phyloP scores from a whole-genome alignment of 1,140 invertebrate genomes.

The Drosophila fuyamai region DNA sequence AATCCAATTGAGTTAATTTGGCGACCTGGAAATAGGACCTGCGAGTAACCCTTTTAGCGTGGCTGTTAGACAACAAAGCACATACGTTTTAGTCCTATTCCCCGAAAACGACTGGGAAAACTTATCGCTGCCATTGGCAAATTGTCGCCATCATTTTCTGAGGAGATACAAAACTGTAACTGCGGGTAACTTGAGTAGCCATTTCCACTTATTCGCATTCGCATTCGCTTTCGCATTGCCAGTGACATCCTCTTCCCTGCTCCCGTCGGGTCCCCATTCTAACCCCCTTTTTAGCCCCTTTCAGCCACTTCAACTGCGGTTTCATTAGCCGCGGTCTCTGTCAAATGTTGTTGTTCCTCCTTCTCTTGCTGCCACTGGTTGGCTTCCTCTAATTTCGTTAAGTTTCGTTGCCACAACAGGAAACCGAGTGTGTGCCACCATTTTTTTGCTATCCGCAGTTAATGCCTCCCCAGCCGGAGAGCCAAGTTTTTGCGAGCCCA shows the following conservation, averaged over 20 bases:
- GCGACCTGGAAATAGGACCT: slow-evolving; percentile 9
- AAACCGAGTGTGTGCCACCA: slow-evolving; percentile 48
- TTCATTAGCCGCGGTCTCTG: slow-evolving; percentile 77
- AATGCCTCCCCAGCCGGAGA: slow-evolving; percentile 51
- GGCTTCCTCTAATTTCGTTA: slow-evolving; percentile 79
- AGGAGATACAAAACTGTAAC: slow-evolving; percentile 42
- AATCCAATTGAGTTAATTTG: slow-evolving; percentile 29
- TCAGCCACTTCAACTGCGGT: slow-evolving; percentile 69
- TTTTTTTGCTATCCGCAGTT: slow-evolving; percentile 59
- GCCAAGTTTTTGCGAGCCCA: slow-evolving; percentile 28
- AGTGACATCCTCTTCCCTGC: slow-evolving; percentile 14
- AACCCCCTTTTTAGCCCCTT: slow-evolving; percentile 9
- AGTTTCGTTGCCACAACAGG: slow-evolving; percentile 75
- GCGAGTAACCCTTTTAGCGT: slow-evolving; percentile 34
- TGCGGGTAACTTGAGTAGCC: slow-evolving; percentile 55
- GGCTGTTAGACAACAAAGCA: slow-evolving; percentile 23
- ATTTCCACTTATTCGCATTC: slow-evolving; percentile 52
- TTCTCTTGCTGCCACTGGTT: slow-evolving; percentile 37
- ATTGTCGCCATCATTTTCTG: slow-evolving; percentile 73
- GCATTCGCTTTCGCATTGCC: slow-evolving; percentile 30
- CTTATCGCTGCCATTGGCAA: slow-evolving; percentile 78
- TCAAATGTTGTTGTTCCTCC: slow-evolving; percentile 62
- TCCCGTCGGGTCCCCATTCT: slow-evolving; percentile 1
- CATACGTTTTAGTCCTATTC: slow-evolving; percentile 5
- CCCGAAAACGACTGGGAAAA: slow-evolving; percentile 19